Percentiles rank a stretch among this genome's conserved stretches.
These are phyloP conservation scores for Sylvilagus floridanus DNA, from an alignment of 2,797 vertebrate genomes.

Conservation along the genomic window DNA sequence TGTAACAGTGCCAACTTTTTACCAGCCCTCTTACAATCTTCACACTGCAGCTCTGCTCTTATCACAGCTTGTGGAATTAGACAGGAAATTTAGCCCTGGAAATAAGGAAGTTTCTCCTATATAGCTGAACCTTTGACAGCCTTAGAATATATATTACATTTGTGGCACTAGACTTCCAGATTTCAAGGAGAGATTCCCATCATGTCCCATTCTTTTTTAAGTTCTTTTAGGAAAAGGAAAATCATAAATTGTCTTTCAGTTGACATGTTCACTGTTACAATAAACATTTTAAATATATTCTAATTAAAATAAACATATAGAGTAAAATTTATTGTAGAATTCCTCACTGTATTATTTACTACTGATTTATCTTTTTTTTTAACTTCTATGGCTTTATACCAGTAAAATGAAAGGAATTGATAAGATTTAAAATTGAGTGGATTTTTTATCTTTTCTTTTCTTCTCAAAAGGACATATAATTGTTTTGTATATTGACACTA, in stretches of 20 bases:
- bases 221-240: conserved; percentile 60
- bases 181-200: conserved; percentile 79
- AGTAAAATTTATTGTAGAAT: conserved; percentile 22
- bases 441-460: conserved; percentile 18
- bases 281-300: conserved; percentile 56
- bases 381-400: conserved; percentile 52
- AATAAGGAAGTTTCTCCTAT: conserved; percentile 89
- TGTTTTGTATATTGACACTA: conserved; percentile 48
- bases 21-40: conserved; percentile 86
- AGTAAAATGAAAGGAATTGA: conserved; percentile 7
- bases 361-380: conserved; percentile 62
- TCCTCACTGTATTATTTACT: conserved; percentile 53
- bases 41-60: conserved; percentile 87
- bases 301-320: conserved; percentile 58
- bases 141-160: conserved; percentile 84
- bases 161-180: conserved; percentile 78
- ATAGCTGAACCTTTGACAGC: conserved; percentile 83
- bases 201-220: conserved; percentile 55
- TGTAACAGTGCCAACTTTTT: conserved; percentile 87
- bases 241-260: conserved; percentile 62
- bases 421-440: conserved; percentile 41
- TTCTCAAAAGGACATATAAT: conserved; percentile 21
- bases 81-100: conserved; percentile 88
- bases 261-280: conserved; percentile 32
- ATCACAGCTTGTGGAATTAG: conserved; percentile 87